Conservation (phyloP, 2,113 vertebrate species). For the Lipophrys pholis region DNA sequence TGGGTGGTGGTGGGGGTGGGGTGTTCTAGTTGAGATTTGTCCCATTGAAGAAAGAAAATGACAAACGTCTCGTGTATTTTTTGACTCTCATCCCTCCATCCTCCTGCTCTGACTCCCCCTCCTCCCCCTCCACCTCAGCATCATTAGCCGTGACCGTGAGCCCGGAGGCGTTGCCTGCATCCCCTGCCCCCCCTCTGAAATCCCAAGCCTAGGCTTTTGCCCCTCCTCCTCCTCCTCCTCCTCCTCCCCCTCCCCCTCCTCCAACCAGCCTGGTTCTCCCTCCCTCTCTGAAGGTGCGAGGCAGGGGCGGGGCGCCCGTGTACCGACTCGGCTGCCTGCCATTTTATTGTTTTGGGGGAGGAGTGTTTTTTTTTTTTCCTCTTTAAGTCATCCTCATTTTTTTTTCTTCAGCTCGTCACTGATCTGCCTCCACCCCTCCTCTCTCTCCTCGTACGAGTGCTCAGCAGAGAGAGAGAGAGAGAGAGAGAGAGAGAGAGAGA, state of each 20-base stretch:
- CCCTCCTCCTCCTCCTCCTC: conserved; percentile 31
- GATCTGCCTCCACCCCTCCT: conserved; percentile 45
- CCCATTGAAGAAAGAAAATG: neutral
- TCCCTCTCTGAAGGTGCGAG: conserved; percentile 43
- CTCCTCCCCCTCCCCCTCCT: conserved; percentile 36
- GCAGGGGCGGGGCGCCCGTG: conserved; percentile 43
- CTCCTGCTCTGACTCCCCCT: conserved; percentile 4
- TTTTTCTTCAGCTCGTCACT: conserved; percentile 26
- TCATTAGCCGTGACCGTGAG: conserved; percentile 62
- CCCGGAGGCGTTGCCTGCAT: conserved; percentile 42
- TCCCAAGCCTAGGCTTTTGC: conserved; percentile 29
- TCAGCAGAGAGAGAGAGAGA: conserved; percentile 16
- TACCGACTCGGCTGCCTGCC: conserved; percentile 58
- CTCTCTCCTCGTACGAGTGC: conserved; percentile 27
- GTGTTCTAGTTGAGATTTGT: no score
- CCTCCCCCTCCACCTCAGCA: conserved; percentile 16
- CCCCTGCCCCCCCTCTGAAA: conserved; percentile 29
- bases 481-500: neutral
- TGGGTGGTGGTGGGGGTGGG: no score
- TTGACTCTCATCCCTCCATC: neutral
- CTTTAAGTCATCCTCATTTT: conserved; percentile 18
- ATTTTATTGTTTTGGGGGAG: conserved; percentile 72
- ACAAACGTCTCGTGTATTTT: neutral
- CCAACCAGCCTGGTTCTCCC: conserved; percentile 16
- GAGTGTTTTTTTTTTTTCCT: conserved; percentile 29